Evolutionary conservation across 37 sponge, comb jelly and placozoan species (phyloP), one percentile per base, ranked within the genome.

Genomic region (Cliona cf. orientalis): DNA sequence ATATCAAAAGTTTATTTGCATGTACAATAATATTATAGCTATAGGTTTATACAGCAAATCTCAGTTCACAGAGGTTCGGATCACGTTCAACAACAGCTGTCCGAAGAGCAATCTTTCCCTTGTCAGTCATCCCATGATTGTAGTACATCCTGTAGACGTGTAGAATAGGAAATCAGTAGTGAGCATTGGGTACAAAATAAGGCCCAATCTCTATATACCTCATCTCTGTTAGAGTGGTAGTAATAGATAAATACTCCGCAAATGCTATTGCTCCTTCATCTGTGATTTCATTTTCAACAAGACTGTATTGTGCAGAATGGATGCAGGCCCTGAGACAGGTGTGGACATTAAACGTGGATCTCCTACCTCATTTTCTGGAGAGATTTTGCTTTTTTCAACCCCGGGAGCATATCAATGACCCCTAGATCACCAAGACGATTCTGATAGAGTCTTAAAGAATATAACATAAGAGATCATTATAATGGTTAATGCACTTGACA

Each of bases 191-290:
- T 42, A 71, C 21, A 23, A 39, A n/a, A n/a, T n/a, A n/a, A n/a
- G n/a, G 21, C 12, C 17, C 5, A 42, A 39, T 44, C 44, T 5
- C 6, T 21, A 33, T 42, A 60, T 22, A 59, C 76, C 76, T 57
- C 59, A 75, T 58, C 19, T 75, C 28, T 2, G 14, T 0, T 7
- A 75, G 62, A 19, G 76, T 75, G 60, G 33, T 23, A n/a, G 76
- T 75, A 35, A 58, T 41, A 4, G 25, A 40, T n/a, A 75, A 41
- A 42, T 75, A 75, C 9, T n/a, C 7, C 11, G 58, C 76, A 11
- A 75, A 42, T n/a, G 76, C 76, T 1, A 75, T 17, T 26, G 76
- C 81, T 28, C 81, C 81, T n/a, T 0, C 37, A 35, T 80, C 81
- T 21, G 25, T 35, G 12, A 80, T 80, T 1, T 26, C 81, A 80